Percentiles rank a stretch among this genome's conserved stretches.
These are phyloP conservation scores for Pteropus alecto DNA, from an alignment of 2,113 vertebrate genomes.

Conservation along the genomic window DNA sequence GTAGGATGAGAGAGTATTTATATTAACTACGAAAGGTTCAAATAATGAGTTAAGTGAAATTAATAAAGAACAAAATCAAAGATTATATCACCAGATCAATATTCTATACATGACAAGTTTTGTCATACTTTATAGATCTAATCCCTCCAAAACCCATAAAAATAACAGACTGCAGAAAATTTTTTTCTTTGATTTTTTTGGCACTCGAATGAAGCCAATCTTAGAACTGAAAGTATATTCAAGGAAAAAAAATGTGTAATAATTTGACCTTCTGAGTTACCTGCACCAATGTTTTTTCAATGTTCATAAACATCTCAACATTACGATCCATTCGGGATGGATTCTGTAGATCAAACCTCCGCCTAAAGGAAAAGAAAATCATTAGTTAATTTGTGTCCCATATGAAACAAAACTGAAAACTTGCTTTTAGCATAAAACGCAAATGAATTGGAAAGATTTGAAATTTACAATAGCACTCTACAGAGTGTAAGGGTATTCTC, in stretches of 20 bases:
- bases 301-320: conserved; percentile 99
- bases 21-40: neutral
- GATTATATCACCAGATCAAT: neutral
- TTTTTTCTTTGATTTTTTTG: neutral
- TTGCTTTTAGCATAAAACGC: neutral
- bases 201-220: neutral
- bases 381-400: neutral
- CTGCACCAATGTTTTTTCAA: conserved; percentile 98
- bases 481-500: neutral
- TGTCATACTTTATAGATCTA: neutral
- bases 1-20: neutral
- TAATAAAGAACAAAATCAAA: neutral
- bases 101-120: neutral
- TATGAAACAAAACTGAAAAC: neutral
- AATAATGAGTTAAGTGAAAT: neutral
- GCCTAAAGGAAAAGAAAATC: conserved; percentile 79
- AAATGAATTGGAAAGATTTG: neutral
- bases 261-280: conserved; percentile 71
- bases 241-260: neutral
- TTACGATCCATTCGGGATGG: conserved; percentile 98
- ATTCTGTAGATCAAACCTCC: conserved; percentile 97
- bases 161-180: neutral
- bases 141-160: neutral
- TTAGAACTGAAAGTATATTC: neutral
- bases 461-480: neutral